Conservation (phyloP, 2,888 invertebrate species). For the Drosophila suboccidentalis region DNA sequence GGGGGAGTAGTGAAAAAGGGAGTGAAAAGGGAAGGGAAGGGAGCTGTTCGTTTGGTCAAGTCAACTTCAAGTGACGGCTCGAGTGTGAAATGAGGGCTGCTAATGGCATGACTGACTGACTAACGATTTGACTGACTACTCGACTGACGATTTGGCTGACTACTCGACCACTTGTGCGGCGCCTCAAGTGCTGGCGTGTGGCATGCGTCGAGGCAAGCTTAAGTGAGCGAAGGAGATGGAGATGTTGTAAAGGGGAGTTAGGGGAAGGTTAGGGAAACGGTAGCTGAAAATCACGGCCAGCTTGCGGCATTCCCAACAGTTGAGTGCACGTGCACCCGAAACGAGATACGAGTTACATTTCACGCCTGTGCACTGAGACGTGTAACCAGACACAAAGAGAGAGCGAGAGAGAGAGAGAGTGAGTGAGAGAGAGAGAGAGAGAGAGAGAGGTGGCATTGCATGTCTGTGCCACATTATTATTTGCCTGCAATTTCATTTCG, state of each 20-base stretch:
- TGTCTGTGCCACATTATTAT: slow-evolving; percentile 61
- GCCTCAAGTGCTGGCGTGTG: slow-evolving; percentile 46
- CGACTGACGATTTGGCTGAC: background rate
- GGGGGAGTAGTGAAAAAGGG: background rate
- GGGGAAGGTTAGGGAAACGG: too few species aligned
- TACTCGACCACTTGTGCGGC: slow-evolving; percentile 32
- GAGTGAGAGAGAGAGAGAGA: background rate
- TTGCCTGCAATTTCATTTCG: slow-evolving; percentile 44
- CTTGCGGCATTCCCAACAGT: slow-evolving; percentile 66
- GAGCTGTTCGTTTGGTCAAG: slow-evolving; percentile 56
- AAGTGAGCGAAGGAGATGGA: background rate
- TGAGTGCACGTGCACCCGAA: slow-evolving; percentile 52
- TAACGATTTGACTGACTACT: background rate
- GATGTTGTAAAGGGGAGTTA: too few species aligned
- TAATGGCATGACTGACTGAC: slow-evolving; percentile 64
- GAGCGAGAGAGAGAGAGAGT: background rate
- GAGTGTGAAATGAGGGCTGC: slow-evolving; percentile 76
- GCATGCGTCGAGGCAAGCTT: slow-evolving; percentile 8
- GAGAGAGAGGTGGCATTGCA: slow-evolving; percentile 39
- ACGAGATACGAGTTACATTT: slow-evolving; percentile 46
- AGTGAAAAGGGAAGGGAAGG: background rate
- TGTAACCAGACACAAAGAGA: slow-evolving; percentile 17
- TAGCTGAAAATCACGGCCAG: slow-evolving; percentile 69
- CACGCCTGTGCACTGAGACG: slow-evolving; percentile 64
- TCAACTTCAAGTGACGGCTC: slow-evolving; percentile 69